Conservation (phyloP, 2,888 invertebrate species). For the Andrena haemorrhoa region DNA sequence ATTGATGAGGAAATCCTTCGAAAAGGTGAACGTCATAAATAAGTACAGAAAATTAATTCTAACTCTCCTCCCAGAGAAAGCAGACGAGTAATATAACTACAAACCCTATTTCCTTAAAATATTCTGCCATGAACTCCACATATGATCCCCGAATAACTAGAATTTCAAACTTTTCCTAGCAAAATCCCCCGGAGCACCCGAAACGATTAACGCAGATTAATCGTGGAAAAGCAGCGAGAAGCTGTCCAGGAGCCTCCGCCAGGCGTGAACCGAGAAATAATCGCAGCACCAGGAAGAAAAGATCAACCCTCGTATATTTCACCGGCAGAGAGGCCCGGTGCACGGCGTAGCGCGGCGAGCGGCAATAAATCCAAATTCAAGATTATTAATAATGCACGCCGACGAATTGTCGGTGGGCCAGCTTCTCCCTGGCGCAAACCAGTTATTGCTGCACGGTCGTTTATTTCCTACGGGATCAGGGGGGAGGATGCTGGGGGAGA, state of each 20-base stretch:
- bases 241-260: background rate
- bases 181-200: background rate
- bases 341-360: constrained; percentile 25
- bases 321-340: constrained; percentile 37
- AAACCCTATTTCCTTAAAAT: background rate
- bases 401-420: constrained; percentile 64
- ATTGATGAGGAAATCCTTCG: background rate
- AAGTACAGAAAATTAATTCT: background rate
- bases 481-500: background rate
- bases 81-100: background rate
- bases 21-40: too few relatives aligned
- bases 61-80: background rate
- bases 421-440: constrained; percentile 61
- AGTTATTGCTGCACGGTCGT: constrained; percentile 59
- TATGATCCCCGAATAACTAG: too few relatives aligned
- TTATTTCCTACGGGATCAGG: constrained; percentile 68
- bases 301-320: constrained; percentile 14
- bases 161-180: background rate
- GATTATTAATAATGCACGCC: constrained; percentile 65
- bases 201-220: constrained; percentile 25
- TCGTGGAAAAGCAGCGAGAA: background rate
- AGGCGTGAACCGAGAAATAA: constrained; percentile 1
- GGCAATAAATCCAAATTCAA: constrained; percentile 66
- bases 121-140: too few relatives aligned
- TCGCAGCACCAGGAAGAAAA: constrained; percentile 4